These are phyloP conservation scores for Harlomillsia oculata DNA, from an alignment of 1,140 invertebrate species.

Conservation along the genomic window DNA sequence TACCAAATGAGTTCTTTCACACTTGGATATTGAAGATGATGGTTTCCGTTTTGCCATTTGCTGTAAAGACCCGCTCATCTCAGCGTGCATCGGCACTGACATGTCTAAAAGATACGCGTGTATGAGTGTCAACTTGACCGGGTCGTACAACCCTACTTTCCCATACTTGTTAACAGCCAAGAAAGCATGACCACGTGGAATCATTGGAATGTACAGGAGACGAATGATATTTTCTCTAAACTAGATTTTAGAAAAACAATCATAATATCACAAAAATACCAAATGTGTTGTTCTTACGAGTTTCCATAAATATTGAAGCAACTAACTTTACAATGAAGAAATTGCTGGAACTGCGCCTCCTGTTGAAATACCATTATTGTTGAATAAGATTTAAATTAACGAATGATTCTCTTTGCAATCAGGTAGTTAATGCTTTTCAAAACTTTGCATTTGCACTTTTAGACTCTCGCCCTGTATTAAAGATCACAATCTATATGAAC, in stretches of 20 bases:
- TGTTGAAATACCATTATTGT: slow-evolving; percentile 30
- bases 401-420: no score
- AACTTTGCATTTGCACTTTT: no score
- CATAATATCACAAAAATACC: background rate
- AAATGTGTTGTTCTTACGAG: background rate
- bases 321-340: slow-evolving; percentile 33
- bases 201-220: slow-evolving; percentile 20
- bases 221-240: slow-evolving; percentile 32
- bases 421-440: no score
- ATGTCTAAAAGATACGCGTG: slow-evolving; percentile 31
- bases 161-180: slow-evolving; percentile 33
- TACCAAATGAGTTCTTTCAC: slow-evolving; percentile 30
- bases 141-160: slow-evolving; percentile 31
- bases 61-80: slow-evolving; percentile 1
- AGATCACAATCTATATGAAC: no score
- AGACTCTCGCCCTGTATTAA: no score
- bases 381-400: no score
- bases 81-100: slow-evolving; percentile 22
- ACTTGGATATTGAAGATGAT: slow-evolving; percentile 15
- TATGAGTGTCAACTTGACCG: slow-evolving; percentile 13
- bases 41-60: background rate
- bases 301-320: background rate
- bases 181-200: slow-evolving; percentile 14
- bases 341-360: slow-evolving; percentile 30
- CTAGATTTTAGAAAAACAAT: slow-evolving; percentile 7